Evolutionary conservation across 2,797 vertebrate species (phyloP), one percentile per base, ranked within the genome.

Genomic region (Betta splendens): DNA sequence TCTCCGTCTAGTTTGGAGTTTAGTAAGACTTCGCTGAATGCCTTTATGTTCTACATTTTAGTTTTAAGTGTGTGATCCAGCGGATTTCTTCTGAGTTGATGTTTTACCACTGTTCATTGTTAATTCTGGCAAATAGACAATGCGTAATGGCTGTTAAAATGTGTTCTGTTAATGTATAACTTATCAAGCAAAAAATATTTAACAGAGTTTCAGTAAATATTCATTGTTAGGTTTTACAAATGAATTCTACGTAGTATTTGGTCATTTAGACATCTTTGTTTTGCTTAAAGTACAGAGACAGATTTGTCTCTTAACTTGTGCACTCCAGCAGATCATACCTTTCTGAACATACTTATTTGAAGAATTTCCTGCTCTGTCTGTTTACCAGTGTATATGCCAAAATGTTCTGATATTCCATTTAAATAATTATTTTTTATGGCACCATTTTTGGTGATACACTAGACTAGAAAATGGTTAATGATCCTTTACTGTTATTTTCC

Each of bases 91-190:
- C 13, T 77, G 18, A 57, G 38, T 77, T 72, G 12, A 74, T 66
- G 45, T 70, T 78, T 74, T 18, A 74, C 45, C 17, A 33, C n/a
- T 23, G 37, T 44, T 18, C 2, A 38, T 21, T 43, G 16, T 23
- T 59, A 46, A 21, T 62, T 72, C 61, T 59, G 26, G 58, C 31
- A 32, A 42, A 10, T 54, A 60, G 39, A 31, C 23, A 46, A 49
- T 35, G 21, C 35, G 22, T 48, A 2, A 10, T 7, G 28, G 46
- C 39, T 6, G 52, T 64, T 50, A 21, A 31, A 55, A 40, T 35
- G 11, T 51, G 21, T 56, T 53, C 28, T 65, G 55, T 81, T 63
- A 74, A 69, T 70, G 20, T 70, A 9, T 70, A 60, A 74, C 67
- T 51, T 40, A 38, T 44, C 45, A 26, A 20, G 43, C 2, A 50